Base-by-base conservation (phyloP, 2,888 invertebrate genomes). In the Diabrotica balteata region DNA sequence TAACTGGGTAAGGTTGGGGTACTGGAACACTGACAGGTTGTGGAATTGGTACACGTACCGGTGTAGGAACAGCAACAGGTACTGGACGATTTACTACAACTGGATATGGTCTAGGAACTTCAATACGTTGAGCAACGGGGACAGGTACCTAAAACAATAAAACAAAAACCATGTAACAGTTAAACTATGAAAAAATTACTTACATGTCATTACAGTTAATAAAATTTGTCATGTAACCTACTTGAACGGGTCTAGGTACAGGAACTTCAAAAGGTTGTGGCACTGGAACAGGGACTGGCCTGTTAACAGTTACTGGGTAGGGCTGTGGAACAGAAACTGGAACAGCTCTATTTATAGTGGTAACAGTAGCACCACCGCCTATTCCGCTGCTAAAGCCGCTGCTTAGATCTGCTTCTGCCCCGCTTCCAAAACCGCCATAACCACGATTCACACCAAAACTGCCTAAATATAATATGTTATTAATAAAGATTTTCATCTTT, bases 211-310 rank as follows among this genome's bases (percentile, higher is more conserved):
- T 81, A 80, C 7, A 83, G 82, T 9, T 84, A 32, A 32, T 32
- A 32, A 32, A 32, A 32, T 32, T 32, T 32, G 17, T 32, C 32
- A 2, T 32, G 1, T 32, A 82, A 47, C 81, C 69, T 9, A 87
- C 85, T 2, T 87, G 82, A 0, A 86, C 85, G 0, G 86, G 82
- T 2, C 87, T 81, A 0, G 87, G 85, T n/a, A 85, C 83, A 42
- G 84, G 83, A 0, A 87, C 85, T 7, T 87, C 86, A 22, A 87
- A 85, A 0, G 88, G 85, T 46, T 86, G 87, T 0, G 88, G 87
- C 4, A 87, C 84, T 1, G 87, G 85, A 51, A 88, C 84, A 0
- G 86, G 83, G 5, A 88, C 86, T 22, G 84, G 83, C 63, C 87
- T 86, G 71, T 85, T 84, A 49, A 84, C 81, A 63, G 87, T 87